A percentile compares a stretch with the other conserved stretches of the same genome.
Conservation (phyloP, 1,140 invertebrate species). For the Gonatopus flavifemur region DNA sequence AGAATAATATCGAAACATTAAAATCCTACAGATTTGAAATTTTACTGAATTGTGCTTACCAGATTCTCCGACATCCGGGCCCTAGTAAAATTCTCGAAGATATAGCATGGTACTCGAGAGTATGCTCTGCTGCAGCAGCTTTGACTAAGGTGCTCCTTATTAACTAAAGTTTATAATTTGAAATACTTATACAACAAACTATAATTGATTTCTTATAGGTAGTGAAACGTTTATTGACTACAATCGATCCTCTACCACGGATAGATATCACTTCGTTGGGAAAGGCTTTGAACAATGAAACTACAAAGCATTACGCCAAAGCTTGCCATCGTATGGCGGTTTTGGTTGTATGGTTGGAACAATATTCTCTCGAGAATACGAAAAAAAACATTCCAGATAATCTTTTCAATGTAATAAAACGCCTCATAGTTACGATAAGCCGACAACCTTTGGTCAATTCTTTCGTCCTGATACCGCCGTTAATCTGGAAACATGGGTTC, state of each 20-base stretch:
- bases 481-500: conserved; percentile 70
- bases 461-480: conserved; percentile 66
- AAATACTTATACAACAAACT: conserved; percentile 11
- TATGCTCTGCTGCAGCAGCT: conserved; percentile 55
- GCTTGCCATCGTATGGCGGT: conserved; percentile 57
- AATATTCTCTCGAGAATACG: conserved; percentile 9
- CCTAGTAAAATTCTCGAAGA: conserved; percentile 46
- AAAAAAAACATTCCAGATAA: conserved; percentile 55
- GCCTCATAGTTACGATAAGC: conserved; percentile 61
- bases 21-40: conserved; percentile 40
- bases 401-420: conserved; percentile 45
- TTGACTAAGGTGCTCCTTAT: conserved; percentile 45
- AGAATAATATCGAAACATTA: conserved; percentile 16
- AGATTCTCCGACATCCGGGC: conserved; percentile 49
- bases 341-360: conserved; percentile 60
- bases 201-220: too few species aligned
- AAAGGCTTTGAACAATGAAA: conserved; percentile 39
- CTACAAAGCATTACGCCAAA: conserved; percentile 46
- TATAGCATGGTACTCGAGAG: conserved; percentile 45
- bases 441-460: conserved; percentile 67
- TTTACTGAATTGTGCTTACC: conserved; percentile 49
- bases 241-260: conserved; percentile 36
- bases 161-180: too few species aligned
- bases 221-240: conserved; percentile 32
- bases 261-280: conserved; percentile 39